These are phyloP conservation scores for Helobdella robusta DNA, from an alignment of 2,888 invertebrate species.

Conservation along the genomic window DNA sequence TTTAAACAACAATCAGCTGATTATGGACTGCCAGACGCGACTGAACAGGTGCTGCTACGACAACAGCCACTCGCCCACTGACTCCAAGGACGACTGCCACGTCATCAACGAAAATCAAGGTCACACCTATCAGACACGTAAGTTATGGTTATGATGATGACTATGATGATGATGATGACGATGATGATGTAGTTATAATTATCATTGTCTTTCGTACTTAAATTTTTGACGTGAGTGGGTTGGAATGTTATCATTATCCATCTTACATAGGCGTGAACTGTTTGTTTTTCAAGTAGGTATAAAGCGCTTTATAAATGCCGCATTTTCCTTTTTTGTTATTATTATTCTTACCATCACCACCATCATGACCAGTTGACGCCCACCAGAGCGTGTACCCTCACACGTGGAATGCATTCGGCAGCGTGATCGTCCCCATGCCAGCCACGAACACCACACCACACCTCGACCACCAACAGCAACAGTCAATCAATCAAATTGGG, in stretches of 20 bases:
- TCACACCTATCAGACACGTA: constrained; percentile 29
- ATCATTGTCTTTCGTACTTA: no score
- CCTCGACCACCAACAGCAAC: neutral
- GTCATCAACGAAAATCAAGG: constrained; percentile 22
- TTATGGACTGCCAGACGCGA: constrained; percentile 15
- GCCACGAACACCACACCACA: neutral
- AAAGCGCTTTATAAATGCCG: no score
- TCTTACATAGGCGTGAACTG: no score
- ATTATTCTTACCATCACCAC: neutral
- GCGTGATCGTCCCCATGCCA: neutral
- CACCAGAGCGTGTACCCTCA: constrained; percentile 3
- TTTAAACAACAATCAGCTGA: constrained; percentile 11
- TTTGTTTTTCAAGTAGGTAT: no score
- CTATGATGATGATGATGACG: no score
- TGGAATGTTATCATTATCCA: no score
- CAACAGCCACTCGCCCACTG: constrained; percentile 29
- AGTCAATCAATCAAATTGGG: neutral
- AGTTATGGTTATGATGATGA: neutral
- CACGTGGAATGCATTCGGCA: constrained; percentile 15
- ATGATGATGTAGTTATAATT: no score
- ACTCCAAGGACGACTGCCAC: constrained; percentile 14
- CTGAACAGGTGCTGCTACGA: constrained; percentile 28
- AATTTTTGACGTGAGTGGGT: no score
- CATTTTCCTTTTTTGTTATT: neutral
- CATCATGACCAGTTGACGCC: constrained; percentile 12